phyloP scores from a whole-genome alignment of 2,888 invertebrate species.

The Holacanthella duospinosa region DNA sequence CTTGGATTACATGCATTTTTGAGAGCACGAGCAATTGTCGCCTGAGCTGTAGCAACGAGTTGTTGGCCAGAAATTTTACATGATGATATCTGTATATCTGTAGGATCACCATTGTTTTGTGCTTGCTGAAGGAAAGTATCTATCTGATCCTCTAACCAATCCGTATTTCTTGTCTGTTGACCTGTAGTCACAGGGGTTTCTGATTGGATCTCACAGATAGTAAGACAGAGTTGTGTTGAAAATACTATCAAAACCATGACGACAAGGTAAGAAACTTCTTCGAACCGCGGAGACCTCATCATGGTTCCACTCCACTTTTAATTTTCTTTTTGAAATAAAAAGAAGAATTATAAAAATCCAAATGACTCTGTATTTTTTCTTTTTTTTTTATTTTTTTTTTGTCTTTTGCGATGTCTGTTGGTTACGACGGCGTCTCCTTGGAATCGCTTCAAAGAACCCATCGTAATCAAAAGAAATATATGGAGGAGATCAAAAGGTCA shows the following conservation, averaged over 20 bases:
- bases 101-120: slow-evolving; percentile 37
- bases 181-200: too few species aligned
- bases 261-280: too few species aligned
- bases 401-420: neutral
- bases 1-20: slow-evolving; percentile 42
- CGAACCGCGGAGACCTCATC: too few species aligned
- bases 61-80: slow-evolving; percentile 43
- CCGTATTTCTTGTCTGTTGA: slow-evolving; percentile 14
- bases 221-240: too few species aligned
- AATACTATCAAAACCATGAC: neutral
- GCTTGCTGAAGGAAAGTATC: slow-evolving; percentile 36
- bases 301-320: neutral
- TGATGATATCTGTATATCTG: slow-evolving; percentile 40
- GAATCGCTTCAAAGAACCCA: neutral
- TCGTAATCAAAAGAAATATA: neutral
- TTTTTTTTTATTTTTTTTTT: neutral
- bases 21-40: slow-evolving; percentile 42
- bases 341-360: neutral
- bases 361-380: slow-evolving; percentile 1
- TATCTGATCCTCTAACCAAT: slow-evolving; percentile 35
- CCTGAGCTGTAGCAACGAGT: slow-evolving; percentile 42
- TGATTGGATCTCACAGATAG: too few species aligned
- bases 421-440: too few species aligned
- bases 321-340: neutral
- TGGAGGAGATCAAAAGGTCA: neutral